phyloP scores from a whole-genome alignment of 2,113 vertebrate genomes.

The Circaetus cinerascens region DNA sequence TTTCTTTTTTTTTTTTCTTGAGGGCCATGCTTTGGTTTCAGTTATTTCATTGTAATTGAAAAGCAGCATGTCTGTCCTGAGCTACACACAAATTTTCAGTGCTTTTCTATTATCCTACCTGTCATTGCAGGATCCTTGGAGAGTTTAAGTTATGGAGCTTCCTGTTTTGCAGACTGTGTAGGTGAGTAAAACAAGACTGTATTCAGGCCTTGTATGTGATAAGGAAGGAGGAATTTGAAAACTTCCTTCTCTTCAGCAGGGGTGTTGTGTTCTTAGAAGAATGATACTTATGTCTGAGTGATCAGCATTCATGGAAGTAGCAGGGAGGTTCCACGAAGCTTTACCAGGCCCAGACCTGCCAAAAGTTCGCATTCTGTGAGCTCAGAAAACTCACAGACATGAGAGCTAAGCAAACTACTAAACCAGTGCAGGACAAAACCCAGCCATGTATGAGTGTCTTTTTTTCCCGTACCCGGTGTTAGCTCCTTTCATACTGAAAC shows the following conservation, averaged over 20 bases:
- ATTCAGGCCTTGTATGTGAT: background rate
- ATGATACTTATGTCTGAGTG: background rate
- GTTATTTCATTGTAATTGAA: background rate
- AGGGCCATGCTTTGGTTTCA: background rate
- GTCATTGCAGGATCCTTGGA: constrained; percentile 25
- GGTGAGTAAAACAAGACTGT: constrained; percentile 13
- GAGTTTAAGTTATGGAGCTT: background rate
- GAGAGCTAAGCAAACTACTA: background rate
- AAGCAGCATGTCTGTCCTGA: background rate
- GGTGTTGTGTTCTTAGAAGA: background rate
- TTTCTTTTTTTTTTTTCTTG: background rate
- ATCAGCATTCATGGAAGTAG: background rate
- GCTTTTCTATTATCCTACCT: background rate
- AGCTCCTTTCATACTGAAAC: background rate
- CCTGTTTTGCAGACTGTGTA: background rate
- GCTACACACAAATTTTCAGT: background rate
- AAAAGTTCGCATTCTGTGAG: background rate
- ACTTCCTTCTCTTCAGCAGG: background rate
- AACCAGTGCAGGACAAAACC: background rate
- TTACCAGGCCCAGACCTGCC: background rate
- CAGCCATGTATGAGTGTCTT: background rate
- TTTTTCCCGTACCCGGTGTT: background rate
- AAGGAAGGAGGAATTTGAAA: background rate
- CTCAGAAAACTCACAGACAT: background rate
- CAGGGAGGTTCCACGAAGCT: background rate